Evolutionary conservation across 2,113 vertebrate genomes (phyloP), one percentile per base, ranked within the genome.

Genomic region (Henicopernis longicauda): DNA sequence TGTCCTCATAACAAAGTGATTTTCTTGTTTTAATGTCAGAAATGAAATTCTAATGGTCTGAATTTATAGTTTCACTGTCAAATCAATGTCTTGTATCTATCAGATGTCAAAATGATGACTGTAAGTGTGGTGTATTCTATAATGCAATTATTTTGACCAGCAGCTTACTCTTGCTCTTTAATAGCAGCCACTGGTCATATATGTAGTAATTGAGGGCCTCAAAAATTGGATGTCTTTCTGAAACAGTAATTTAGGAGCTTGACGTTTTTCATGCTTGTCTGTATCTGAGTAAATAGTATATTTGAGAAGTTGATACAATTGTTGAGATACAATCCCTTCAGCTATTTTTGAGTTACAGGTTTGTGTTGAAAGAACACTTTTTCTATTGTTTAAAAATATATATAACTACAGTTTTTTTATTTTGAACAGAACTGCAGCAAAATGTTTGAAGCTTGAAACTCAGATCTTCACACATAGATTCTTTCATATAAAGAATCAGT

Each of bases 81-180:
- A 70, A 93, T 97, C 90, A 92, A 79, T 96, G 76, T 32, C 16
- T 78, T 76, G 13, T 95, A 66, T 86, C 69, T 97, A 76, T 95
- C 86, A 71, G 57, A 61, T 92, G 67, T 80, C 85, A 94, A 90
- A 95, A 73, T 87, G 72, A 88, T 90, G 79, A 69, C 76, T 93
- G 63, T 74, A 94, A 81, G 17, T 90, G 45, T 69, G 42, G 17
- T 25, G 5, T 67, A 63, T 86, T 83, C 57, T 67, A 11, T 82
- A 92, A 78, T 67, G 77, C 25, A 95, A 82, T 94, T 91, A 82
- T 89, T 90, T 92, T 90, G 58, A 67, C 40, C 26, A 27, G 63
- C 14, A 40, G n/a, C 71, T 95, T 93, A 44, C 27, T 80, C 21
- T 79, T 86, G 40, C 66, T 86, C 16, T 78, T 77, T 92, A 77